phyloP scores from a whole-genome alignment of 35 echinoderm and acorn worm genomes.

The Lytechinus variegatus region DNA sequence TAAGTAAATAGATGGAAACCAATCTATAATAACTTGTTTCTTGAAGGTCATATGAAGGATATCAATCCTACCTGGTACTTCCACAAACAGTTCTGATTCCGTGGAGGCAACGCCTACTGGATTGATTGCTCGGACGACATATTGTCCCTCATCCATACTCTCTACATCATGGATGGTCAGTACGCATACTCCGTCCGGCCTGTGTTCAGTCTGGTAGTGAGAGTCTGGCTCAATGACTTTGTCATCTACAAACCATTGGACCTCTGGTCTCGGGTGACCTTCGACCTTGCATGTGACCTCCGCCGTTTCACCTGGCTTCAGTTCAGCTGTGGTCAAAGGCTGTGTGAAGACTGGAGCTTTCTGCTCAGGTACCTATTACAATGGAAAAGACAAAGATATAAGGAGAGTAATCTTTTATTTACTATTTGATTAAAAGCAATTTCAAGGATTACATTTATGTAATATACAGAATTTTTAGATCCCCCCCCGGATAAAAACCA shows the following conservation, averaged over 20 bases:
- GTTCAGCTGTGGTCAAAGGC: conserved; percentile 58
- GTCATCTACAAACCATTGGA: conserved; percentile 60
- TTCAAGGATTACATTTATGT: too few relatives aligned
- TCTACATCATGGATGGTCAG: conserved; percentile 64
- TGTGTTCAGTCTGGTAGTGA: conserved; percentile 57
- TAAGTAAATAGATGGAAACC: not conserved
- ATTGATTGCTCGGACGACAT: conserved; percentile 67
- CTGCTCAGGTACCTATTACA: conserved; percentile 51
- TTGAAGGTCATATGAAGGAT: not conserved
- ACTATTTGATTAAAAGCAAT: too few relatives aligned
- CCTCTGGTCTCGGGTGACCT: conserved; percentile 70
- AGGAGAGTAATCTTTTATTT: too few relatives aligned
- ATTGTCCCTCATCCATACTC: conserved; percentile 67
- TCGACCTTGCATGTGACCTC: conserved; percentile 73
- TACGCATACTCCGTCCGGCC: conserved; percentile 40
- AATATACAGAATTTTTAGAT: too few relatives aligned
- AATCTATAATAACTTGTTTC: not conserved
- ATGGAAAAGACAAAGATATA: not conserved
- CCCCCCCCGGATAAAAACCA: too few relatives aligned
- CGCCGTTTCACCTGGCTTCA: conserved; percentile 42
- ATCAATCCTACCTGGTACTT: conserved; percentile 59
- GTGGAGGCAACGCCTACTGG: conserved; percentile 60
- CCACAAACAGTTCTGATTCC: conserved; percentile 71
- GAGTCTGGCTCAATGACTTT: conserved; percentile 49
- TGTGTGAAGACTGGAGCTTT: conserved; percentile 69